Evolutionary conservation across 2,888 invertebrate genomes (phyloP).

Genomic region (Scaptomyza polygonia): DNA sequence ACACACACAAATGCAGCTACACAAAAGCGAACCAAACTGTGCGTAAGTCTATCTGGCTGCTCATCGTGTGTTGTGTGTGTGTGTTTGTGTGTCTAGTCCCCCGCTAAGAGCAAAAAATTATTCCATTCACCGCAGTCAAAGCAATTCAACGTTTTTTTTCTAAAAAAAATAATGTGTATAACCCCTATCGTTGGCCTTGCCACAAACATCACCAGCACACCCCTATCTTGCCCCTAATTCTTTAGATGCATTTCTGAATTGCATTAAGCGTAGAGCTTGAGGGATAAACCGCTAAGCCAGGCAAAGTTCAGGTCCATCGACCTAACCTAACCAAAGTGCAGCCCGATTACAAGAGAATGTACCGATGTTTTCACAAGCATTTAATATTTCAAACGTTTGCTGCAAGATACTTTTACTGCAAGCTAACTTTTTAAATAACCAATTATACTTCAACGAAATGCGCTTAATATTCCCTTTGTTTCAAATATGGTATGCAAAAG

Average conservation of each 20-base stretch:
- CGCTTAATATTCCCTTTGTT: not conserved
- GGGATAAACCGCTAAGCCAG: conserved; percentile 55
- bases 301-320: conserved; percentile 70
- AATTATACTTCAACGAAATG: conserved; percentile 3
- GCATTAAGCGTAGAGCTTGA: conserved; percentile 48
- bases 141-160: conserved; percentile 50
- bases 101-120: conserved; percentile 23
- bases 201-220: conserved; percentile 6
- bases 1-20: conserved; percentile 14
- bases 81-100: not conserved
- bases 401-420: conserved; percentile 7
- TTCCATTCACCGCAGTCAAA: conserved; percentile 41
- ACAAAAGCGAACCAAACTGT: conserved; percentile 50
- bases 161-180: conserved; percentile 8
- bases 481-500: not conserved
- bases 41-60: conserved; percentile 33
- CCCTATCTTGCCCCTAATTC: conserved; percentile 11
- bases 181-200: conserved; percentile 32
- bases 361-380: conserved; percentile 1
- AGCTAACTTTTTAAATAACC: conserved; percentile 11
- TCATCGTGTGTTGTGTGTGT: conserved; percentile 2
- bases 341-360: conserved; percentile 50
- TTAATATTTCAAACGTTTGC: conserved; percentile 36
- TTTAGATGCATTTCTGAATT: conserved; percentile 55
- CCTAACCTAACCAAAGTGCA: conserved; percentile 43